Evolutionary conservation across 2,113 vertebrate species (phyloP).

Genomic region (Odocoileus hemionus): DNA sequence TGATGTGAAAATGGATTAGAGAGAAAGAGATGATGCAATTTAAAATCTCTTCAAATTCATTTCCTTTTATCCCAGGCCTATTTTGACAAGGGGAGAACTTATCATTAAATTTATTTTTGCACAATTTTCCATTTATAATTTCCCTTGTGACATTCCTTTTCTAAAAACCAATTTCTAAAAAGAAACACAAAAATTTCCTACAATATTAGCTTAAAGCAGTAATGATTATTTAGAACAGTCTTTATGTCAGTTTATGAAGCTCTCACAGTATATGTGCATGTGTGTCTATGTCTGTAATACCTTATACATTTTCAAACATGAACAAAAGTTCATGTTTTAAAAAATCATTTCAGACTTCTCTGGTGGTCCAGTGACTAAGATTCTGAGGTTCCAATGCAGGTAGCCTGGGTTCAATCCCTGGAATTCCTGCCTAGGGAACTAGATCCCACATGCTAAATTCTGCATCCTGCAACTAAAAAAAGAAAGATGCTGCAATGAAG

Average conservation of each 20-base stretch:
- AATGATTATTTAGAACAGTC: neutral
- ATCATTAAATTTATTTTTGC: conserved; percentile 11
- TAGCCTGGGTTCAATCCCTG: neutral
- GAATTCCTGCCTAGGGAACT: neutral
- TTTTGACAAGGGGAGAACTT: neutral
- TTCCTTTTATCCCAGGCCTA: neutral
- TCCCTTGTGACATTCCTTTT: neutral
- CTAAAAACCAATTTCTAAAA: neutral
- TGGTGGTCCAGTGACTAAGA: neutral
- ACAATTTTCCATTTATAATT: conserved; percentile 28
- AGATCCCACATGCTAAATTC: neutral
- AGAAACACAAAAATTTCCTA: neutral
- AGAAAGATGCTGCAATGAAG: neutral
- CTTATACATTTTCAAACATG: neutral
- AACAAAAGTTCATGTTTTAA: neutral
- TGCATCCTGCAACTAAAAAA: neutral
- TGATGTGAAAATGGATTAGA: neutral
- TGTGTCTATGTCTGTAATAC: neutral
- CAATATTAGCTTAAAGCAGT: conserved; percentile 17
- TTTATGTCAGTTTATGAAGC: neutral
- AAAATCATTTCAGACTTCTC: neutral
- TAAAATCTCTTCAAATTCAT: conserved; percentile 25
- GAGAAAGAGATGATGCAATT: neutral
- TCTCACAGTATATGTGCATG: neutral
- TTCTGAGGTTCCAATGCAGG: neutral